A percentile compares a stretch with the other conserved stretches of the same genome.
These are phyloP conservation scores for Eriosoma lanigerum DNA, from an alignment of 1,140 invertebrate genomes.

Conservation along the genomic window DNA sequence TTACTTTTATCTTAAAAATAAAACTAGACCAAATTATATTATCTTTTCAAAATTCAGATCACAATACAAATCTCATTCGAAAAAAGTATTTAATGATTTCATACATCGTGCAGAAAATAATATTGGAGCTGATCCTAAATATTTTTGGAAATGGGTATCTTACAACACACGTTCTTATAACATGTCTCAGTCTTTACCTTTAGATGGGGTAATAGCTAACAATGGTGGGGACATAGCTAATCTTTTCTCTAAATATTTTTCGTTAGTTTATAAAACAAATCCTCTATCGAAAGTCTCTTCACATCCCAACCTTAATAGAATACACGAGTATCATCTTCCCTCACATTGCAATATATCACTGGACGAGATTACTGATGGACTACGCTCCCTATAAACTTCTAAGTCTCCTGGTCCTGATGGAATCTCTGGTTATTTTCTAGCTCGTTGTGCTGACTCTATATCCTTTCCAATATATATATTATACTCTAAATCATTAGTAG, in stretches of 20 bases:
- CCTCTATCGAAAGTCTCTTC: too few relatives aligned
- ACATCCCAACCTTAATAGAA: too few relatives aligned
- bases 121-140: background rate
- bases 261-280: background rate
- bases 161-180: background rate
- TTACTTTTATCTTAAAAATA: background rate
- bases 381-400: background rate
- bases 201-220: background rate
- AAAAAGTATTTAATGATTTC: conserved; percentile 6
- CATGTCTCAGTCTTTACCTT: background rate
- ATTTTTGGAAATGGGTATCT: background rate
- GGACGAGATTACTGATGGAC: background rate
- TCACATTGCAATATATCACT: background rate
- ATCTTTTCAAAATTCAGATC: background rate
- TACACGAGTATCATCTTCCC: background rate
- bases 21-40: background rate
- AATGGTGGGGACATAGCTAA: background rate
- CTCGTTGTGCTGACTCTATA: background rate
- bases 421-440: background rate
- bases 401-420: background rate
- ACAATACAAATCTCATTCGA: background rate
- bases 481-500: background rate
- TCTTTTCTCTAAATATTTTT: background rate
- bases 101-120: background rate
- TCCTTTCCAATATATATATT: background rate